phyloP scores from a whole-genome alignment of 2,113 vertebrate species.

The Dendropsophus ebraccatus region DNA sequence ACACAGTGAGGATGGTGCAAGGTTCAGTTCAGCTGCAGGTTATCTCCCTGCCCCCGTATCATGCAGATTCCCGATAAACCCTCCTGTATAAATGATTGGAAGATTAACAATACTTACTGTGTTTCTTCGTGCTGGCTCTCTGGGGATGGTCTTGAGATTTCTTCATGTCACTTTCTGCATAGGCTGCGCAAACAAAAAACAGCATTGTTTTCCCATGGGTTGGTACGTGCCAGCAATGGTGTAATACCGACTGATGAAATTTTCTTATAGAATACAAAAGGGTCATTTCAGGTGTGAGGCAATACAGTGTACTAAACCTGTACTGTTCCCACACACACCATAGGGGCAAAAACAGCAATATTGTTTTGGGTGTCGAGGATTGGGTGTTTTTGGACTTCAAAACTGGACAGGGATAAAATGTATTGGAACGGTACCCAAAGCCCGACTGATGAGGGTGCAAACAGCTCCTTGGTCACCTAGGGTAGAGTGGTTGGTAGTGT shows the following conservation, averaged over 20 bases:
- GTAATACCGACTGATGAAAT: conserved; percentile 33
- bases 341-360: background rate
- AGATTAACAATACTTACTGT: conserved; percentile 82
- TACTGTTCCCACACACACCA: background rate
- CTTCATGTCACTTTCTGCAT: conserved; percentile 79
- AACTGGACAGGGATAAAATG: background rate
- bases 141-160: conserved; percentile 76
- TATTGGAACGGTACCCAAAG: background rate
- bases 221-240: conserved; percentile 26
- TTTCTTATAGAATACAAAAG: conserved; percentile 35
- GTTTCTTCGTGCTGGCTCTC: conserved; percentile 84
- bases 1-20: conserved; percentile 11
- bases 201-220: conserved; percentile 30
- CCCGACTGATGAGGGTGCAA: background rate
- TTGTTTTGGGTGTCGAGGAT: conserved; percentile 22
- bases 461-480: background rate
- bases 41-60: background rate
- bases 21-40: background rate
- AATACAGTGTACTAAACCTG: background rate
- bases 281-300: background rate
- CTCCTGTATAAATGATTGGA: conserved; percentile 24
- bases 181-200: conserved; percentile 41
- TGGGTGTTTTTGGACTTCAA: background rate
- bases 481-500: no score
- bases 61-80: background rate